phyloP scores from a whole-genome alignment of 2,113 vertebrate species.

The Oreocharis arfaki region DNA sequence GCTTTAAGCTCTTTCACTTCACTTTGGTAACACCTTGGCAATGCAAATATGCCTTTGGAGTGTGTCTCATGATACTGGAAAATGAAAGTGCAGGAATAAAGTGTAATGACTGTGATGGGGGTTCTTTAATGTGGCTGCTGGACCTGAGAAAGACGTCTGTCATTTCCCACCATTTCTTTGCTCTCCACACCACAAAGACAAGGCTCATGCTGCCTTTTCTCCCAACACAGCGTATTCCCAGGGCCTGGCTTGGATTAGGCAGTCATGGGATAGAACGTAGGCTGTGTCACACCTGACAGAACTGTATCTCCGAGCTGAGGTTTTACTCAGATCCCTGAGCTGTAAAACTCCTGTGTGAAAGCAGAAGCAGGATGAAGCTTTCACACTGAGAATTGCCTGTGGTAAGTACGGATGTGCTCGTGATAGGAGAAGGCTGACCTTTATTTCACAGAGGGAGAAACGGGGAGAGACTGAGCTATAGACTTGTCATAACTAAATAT shows the following conservation, averaged over 20 bases:
- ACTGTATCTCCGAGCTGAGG: not conserved
- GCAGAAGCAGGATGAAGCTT: not conserved
- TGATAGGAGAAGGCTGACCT: not conserved
- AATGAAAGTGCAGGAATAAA: not conserved
- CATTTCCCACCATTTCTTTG: not conserved
- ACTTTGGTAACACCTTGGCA: conserved; percentile 35
- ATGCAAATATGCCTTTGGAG: conserved; percentile 21
- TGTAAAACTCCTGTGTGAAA: not conserved
- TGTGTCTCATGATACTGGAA: not conserved
- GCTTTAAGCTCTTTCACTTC: conserved; percentile 43
- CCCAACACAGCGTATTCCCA: not conserved
- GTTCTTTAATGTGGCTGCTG: not conserved
- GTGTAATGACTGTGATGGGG: not conserved
- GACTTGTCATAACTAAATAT: not conserved
- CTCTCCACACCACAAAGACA: not conserved
- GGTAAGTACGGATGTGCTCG: not conserved
- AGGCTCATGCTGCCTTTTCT: not conserved
- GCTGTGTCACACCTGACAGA: not conserved
- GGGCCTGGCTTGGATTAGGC: not conserved
- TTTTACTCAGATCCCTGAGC: not conserved
- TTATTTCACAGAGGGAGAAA: not conserved
- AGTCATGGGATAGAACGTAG: not conserved
- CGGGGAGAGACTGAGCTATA: not conserved
- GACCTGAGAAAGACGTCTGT: not conserved
- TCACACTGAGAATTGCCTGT: not conserved